phyloP scores from a whole-genome alignment of 1,140 invertebrate species.

The Penaeus vannamei region DNA sequence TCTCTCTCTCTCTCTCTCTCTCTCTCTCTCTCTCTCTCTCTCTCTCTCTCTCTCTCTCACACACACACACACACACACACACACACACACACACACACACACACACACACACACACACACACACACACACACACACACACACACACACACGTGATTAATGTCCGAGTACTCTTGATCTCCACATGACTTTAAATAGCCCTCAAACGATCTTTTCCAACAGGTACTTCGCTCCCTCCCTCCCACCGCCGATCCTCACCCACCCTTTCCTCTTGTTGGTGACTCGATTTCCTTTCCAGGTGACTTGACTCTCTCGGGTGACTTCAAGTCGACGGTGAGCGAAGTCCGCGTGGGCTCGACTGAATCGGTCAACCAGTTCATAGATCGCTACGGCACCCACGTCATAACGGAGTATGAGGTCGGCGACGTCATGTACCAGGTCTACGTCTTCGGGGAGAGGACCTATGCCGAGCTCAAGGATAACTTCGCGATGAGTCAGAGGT shows the following conservation, averaged over 20 bases:
- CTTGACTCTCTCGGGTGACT: slow-evolving; percentile 34
- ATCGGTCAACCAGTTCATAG: slow-evolving; percentile 65
- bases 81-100: no score
- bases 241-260: neutral
- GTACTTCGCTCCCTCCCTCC: no score
- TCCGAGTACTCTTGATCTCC: neutral
- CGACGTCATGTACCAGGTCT: slow-evolving; percentile 65
- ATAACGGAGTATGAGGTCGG: slow-evolving; percentile 66
- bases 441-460: slow-evolving; percentile 65
- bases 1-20: no score
- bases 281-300: slow-evolving; percentile 21
- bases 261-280: neutral
- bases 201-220: no score
- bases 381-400: slow-evolving; percentile 65
- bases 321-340: slow-evolving; percentile 48
- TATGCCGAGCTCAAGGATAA: slow-evolving; percentile 64
- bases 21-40: neutral
- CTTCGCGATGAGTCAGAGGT: slow-evolving; percentile 52
- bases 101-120: neutral
- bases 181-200: no score
- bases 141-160: neutral
- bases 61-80: rapidly evolving
- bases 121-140: neutral
- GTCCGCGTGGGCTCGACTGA: slow-evolving; percentile 63
- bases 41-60: neutral